Evolutionary conservation across 2,113 vertebrate genomes (phyloP).

Genomic region (Brachirus orientalis): DNA sequence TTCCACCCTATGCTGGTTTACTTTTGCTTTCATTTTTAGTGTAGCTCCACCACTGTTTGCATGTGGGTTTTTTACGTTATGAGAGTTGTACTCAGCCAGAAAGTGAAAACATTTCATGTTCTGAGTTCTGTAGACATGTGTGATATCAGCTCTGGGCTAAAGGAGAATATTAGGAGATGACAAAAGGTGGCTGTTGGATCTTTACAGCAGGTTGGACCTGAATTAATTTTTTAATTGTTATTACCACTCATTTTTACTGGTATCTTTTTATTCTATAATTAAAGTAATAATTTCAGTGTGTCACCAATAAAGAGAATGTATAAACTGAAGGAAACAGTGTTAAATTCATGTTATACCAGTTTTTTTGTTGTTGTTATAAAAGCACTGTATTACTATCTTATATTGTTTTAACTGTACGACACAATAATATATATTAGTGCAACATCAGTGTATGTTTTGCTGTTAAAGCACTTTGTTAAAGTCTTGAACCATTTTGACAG

Average conservation of each 20-base stretch:
- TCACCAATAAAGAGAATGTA: too few relatives aligned
- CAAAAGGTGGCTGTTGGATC: slow-evolving; percentile 4
- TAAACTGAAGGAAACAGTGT: too few relatives aligned
- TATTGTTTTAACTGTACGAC: too few relatives aligned
- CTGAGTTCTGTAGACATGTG: not conserved
- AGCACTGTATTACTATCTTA: not conserved
- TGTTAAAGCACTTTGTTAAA: too few relatives aligned
- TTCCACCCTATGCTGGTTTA: not conserved
- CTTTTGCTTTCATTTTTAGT: slow-evolving; percentile 65
- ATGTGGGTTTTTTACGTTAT: not conserved
- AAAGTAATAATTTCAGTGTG: too few relatives aligned
- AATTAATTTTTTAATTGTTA: too few relatives aligned
- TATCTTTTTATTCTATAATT: not conserved
- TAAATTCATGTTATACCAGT: too few relatives aligned
- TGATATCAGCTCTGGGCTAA: not conserved
- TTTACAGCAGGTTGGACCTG: slow-evolving; percentile 47
- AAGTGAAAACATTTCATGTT: slow-evolving; percentile 27
- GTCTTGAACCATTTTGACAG: not conserved
- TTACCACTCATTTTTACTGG: too few relatives aligned
- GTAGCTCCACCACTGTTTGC: not conserved
- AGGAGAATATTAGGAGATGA: slow-evolving; percentile 28
- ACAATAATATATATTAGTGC: too few relatives aligned
- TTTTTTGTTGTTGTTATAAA: not conserved
- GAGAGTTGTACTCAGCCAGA: slow-evolving; percentile 26
- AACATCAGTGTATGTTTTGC: too few relatives aligned